phyloP scores from a whole-genome alignment of 2,113 vertebrate species.

The Pelvicachromis taeniatus region DNA sequence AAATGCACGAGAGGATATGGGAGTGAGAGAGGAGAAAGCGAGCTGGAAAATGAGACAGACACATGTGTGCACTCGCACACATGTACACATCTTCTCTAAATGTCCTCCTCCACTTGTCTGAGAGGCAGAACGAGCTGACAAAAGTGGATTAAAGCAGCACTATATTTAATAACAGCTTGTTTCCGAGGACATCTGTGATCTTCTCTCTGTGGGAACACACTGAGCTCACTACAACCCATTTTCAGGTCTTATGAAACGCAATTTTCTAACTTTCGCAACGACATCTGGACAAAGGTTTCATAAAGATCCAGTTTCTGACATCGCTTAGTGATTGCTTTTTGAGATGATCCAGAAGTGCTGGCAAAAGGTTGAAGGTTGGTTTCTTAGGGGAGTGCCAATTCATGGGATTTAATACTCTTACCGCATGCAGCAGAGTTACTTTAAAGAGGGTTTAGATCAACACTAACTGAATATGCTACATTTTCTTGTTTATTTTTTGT shows the following conservation, averaged over 20 bases:
- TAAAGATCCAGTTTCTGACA: neutral
- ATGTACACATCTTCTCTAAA: neutral
- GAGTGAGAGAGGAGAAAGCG: neutral
- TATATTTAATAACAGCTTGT: conserved; percentile 43
- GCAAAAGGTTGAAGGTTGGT: neutral
- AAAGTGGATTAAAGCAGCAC: conserved; percentile 38
- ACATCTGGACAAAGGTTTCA: neutral
- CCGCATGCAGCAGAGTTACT: neutral
- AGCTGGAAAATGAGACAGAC: neutral
- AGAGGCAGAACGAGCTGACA: conserved; percentile 9
- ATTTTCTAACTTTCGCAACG: neutral
- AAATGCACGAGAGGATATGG: neutral
- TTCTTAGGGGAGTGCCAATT: neutral
- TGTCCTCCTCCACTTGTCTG: conserved; percentile 1
- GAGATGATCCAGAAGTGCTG: neutral
- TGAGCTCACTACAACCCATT: conserved; percentile 4
- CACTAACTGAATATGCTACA: neutral
- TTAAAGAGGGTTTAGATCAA: neutral
- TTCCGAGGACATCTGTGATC: conserved; percentile 33
- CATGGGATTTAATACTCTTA: neutral
- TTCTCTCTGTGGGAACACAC: neutral
- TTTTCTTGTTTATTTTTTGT: neutral
- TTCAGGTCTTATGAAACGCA: conserved; percentile 22
- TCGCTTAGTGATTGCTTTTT: neutral
- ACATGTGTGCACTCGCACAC: neutral